Percentiles rank a stretch among this genome's conserved stretches.
Evolutionary conservation across 2,797 vertebrate species (phyloP).

Genomic region (Typhlichthys subterraneus): DNA sequence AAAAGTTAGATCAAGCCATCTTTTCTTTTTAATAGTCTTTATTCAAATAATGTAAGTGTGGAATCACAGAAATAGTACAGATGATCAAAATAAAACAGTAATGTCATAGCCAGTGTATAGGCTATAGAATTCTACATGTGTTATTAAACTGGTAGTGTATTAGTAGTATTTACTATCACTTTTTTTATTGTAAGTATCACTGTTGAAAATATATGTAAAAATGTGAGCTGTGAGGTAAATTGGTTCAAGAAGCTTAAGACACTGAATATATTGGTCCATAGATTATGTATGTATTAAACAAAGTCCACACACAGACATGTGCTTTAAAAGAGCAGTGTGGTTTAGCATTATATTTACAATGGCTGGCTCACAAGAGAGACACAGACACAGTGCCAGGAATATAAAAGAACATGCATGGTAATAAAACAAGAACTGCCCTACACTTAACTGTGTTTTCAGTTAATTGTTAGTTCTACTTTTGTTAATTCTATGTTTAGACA

Average conservation of each 20-base stretch:
- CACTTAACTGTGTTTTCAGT: neutral
- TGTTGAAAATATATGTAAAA: constrained; percentile 12
- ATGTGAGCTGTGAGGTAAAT: constrained; percentile 43
- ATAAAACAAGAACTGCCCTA: neutral
- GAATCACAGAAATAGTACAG: constrained; percentile 34
- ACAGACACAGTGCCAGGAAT: neutral
- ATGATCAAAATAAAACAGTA: constrained; percentile 8
- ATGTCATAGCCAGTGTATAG: too few relatives aligned
- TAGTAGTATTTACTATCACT: too few relatives aligned
- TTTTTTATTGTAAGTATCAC: too few relatives aligned
- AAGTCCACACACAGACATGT: neutral
- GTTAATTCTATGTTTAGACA: too few relatives aligned
- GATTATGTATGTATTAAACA: neutral
- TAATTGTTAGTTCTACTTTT: too few relatives aligned
- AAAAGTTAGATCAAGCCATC: neutral
- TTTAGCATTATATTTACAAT: neutral
- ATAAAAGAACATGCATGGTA: neutral
- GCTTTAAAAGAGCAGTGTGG: neutral
- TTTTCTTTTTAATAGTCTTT: constrained; percentile 40
- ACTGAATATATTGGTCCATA: neutral
- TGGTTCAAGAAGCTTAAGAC: constrained; percentile 1
- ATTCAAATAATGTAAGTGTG: constrained; percentile 38
- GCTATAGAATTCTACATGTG: neutral
- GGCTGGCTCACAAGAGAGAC: constrained; percentile 4
- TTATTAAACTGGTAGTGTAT: constrained; percentile 2